Evolutionary conservation across 2,113 vertebrate species (phyloP).

Genomic region (Psilopogon haemacephalus): DNA sequence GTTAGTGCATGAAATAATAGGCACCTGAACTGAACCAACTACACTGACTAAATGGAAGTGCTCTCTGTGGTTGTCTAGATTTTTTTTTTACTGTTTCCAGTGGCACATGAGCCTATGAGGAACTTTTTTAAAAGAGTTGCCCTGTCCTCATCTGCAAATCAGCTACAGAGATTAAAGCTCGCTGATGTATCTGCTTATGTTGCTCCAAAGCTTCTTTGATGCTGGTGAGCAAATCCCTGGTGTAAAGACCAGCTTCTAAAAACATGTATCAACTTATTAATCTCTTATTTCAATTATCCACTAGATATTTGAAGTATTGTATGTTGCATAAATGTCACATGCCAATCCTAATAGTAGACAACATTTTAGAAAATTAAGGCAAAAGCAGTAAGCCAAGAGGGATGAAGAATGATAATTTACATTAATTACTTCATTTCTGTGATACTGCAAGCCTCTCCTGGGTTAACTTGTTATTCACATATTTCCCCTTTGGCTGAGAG

Average conservation of each 20-base stretch:
- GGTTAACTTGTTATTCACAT: constrained; percentile 29
- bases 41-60: neutral
- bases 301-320: neutral
- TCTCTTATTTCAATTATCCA: neutral
- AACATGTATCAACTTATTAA: neutral
- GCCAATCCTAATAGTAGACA: neutral
- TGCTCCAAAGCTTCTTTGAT: neutral
- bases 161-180: neutral
- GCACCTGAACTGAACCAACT: neutral
- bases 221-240: neutral
- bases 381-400: neutral
- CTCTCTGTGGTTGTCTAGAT: neutral
- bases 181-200: neutral
- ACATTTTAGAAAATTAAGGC: neutral
- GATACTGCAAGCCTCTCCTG: constrained; percentile 6
- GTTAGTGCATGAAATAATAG: neutral
- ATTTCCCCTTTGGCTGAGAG: constrained; percentile 45
- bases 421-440: constrained; percentile 2
- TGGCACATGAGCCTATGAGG: neutral
- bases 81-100: neutral
- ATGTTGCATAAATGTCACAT: neutral
- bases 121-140: neutral
- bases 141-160: neutral
- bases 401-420: constrained; percentile 26
- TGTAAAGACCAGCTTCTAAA: neutral